Percentiles rank a stretch among this genome's conserved stretches.
phyloP scores from a whole-genome alignment of 2,888 invertebrate species.

The Caenorhabditis sinica region DNA sequence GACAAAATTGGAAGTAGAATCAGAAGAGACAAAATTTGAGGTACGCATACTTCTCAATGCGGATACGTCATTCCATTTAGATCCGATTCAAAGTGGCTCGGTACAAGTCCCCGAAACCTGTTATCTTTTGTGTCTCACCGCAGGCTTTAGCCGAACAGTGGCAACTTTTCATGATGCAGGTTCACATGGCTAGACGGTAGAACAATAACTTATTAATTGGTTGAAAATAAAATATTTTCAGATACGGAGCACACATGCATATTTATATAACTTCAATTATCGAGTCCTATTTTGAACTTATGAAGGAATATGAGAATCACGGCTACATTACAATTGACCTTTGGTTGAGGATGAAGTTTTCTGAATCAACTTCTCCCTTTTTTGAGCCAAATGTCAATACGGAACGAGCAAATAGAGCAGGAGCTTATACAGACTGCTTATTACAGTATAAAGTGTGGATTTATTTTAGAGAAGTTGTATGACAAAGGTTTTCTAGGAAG shows the following conservation, averaged over 20 bases:
- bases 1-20: constrained; percentile 21
- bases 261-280: constrained; percentile 64
- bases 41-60: not conserved
- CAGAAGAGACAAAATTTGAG: constrained; percentile 1
- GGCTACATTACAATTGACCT: constrained; percentile 64
- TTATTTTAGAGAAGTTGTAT: constrained; percentile 4
- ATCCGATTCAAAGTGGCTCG: constrained; percentile 58
- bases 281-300: constrained; percentile 57
- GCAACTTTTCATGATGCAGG: constrained; percentile 65
- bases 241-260: constrained; percentile 65
- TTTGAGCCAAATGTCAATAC: constrained; percentile 67
- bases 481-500: constrained; percentile 27
- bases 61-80: no score
- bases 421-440: constrained; percentile 46
- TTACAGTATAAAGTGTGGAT: constrained; percentile 38
- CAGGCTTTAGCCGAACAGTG: constrained; percentile 69
- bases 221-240: not conserved
- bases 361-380: constrained; percentile 27
- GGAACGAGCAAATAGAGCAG: constrained; percentile 66
- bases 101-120: constrained; percentile 35
- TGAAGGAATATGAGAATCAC: constrained; percentile 63
- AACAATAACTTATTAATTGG: not conserved
- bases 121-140: constrained; percentile 69
- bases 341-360: constrained; percentile 60
- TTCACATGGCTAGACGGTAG: constrained; percentile 60